Conservation (phyloP, 2,113 vertebrate genomes). For the Macroglossus sobrinus region DNA sequence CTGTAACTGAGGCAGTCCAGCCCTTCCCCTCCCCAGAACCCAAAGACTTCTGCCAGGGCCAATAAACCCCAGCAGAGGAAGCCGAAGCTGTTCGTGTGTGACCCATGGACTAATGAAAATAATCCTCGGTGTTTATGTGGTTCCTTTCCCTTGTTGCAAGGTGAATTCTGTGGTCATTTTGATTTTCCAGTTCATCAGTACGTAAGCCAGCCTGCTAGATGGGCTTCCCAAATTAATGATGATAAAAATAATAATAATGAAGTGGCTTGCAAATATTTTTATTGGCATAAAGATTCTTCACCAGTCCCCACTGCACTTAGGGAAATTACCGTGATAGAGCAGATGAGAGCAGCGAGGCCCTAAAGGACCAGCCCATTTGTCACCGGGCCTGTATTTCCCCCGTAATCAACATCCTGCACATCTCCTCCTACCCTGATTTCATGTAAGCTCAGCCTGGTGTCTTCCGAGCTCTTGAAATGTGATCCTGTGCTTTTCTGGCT, state of each 20-base stretch:
- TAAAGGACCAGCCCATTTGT: neutral
- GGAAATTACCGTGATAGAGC: neutral
- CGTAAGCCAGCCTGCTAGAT: neutral
- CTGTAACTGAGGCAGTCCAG: slow-evolving; percentile 73
- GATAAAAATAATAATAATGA: neutral
- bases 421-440: neutral
- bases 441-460: neutral
- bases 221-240: neutral
- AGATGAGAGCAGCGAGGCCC: neutral
- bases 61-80: slow-evolving; percentile 47
- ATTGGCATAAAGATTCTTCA: slow-evolving; percentile 50
- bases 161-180: neutral
- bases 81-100: slow-evolving; percentile 56
- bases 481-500: neutral
- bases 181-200: slow-evolving; percentile 4
- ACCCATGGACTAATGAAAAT: neutral
- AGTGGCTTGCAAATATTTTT: slow-evolving; percentile 32
- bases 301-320: neutral
- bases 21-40: slow-evolving; percentile 52
- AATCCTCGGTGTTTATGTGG: neutral
- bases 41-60: slow-evolving; percentile 53
- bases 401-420: neutral
- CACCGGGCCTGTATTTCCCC: accelerated
- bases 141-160: neutral
- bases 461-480: neutral